These are phyloP conservation scores for Lordiphosa collinella DNA, from an alignment of 1,140 invertebrate species.

Conservation along the genomic window DNA sequence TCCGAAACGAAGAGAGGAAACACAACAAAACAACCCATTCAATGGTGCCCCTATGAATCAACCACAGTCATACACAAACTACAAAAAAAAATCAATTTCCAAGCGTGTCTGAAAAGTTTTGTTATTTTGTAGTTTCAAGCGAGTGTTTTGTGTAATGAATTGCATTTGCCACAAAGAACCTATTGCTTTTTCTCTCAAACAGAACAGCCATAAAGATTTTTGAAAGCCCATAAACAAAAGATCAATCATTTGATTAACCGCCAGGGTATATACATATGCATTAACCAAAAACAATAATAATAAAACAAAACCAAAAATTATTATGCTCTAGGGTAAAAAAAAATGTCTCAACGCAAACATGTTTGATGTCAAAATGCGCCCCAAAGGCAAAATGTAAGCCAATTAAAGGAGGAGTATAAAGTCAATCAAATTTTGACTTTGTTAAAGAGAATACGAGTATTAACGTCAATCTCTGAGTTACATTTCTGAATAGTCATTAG, in stretches of 20 bases:
- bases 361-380: slow-evolving; percentile 20
- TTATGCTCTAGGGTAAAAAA: slow-evolving; percentile 7
- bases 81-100: slow-evolving; percentile 47
- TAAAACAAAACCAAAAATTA: slow-evolving; percentile 18
- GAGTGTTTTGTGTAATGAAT: neutral
- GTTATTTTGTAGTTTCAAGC: slow-evolving; percentile 5
- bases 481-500: slow-evolving; percentile 30
- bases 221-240: slow-evolving; percentile 33
- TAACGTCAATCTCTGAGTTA: slow-evolving; percentile 11
- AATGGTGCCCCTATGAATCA: slow-evolving; percentile 39
- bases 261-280: slow-evolving; percentile 10
- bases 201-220: slow-evolving; percentile 31
- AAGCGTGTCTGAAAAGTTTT: slow-evolving; percentile 43
- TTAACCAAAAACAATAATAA: slow-evolving; percentile 12
- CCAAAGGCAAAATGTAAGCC: slow-evolving; percentile 14
- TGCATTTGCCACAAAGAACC: neutral
- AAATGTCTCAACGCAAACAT: slow-evolving; percentile 4
- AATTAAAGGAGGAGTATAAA: slow-evolving; percentile 9
- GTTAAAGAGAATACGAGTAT: slow-evolving; percentile 8
- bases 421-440: slow-evolving; percentile 33
- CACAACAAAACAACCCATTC: slow-evolving; percentile 9
- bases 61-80: slow-evolving; percentile 3
- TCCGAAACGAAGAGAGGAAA: slow-evolving; percentile 9
- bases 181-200: slow-evolving; percentile 1
- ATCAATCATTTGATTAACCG: slow-evolving; percentile 62